A percentile compares a stretch with the other conserved stretches of the same genome.
phyloP scores from a whole-genome alignment of 1,140 invertebrate genomes.

The Leptopilina boulardi region DNA sequence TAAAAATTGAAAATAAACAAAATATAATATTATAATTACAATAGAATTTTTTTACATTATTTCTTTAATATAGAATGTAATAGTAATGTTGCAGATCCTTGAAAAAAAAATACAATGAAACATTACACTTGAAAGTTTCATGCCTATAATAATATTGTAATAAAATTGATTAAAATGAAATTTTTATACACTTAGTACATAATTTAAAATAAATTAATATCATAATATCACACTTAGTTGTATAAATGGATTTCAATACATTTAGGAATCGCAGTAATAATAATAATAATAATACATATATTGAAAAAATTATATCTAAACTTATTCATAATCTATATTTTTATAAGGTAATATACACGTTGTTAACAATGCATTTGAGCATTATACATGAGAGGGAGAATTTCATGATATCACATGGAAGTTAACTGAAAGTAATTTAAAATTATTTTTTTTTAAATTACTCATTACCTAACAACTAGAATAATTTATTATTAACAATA shows the following conservation, averaged over 20 bases:
- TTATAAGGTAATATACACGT: constrained; percentile 34
- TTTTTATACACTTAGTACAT: constrained; percentile 29
- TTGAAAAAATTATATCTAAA: constrained; percentile 34
- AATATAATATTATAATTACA: neutral
- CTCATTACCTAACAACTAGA: neutral
- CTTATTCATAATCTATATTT: constrained; percentile 7
- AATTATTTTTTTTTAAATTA: neutral
- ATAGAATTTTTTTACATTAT: neutral
- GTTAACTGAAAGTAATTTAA: constrained; percentile 27
- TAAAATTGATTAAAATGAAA: neutral
- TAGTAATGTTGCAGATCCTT: constrained; percentile 6
- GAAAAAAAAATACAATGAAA: neutral
- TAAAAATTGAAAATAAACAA: neutral
- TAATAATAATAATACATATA: constrained; percentile 18
- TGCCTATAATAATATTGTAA: constrained; percentile 9
- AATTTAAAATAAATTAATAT: constrained; percentile 52
- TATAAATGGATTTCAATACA: constrained; percentile 39
- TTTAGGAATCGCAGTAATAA: constrained; percentile 8
- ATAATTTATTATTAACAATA: constrained; percentile 37
- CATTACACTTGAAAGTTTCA: constrained; percentile 12
- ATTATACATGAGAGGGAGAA: constrained; percentile 35
- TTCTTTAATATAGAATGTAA: constrained; percentile 1
- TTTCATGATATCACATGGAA: constrained; percentile 32
- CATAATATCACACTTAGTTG: constrained; percentile 55
- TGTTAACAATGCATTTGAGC: constrained; percentile 43